Base-by-base conservation (phyloP, 2,888 invertebrate genomes). In the Epinotia demarniana region DNA sequence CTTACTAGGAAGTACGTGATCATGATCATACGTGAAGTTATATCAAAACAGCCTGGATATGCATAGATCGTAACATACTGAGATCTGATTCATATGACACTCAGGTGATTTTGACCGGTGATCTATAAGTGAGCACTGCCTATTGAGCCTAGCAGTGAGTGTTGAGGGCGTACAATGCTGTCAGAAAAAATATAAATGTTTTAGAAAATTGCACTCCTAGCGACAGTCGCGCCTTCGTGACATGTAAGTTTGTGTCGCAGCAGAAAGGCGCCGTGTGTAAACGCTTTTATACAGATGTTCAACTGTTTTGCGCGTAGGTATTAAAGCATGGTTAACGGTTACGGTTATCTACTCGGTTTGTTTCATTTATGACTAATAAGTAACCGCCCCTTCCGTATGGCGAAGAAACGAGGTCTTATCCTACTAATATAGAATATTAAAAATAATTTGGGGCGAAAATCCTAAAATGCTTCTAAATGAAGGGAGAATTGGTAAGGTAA, bases 331-430 rank as follows among this genome's bases (percentile, higher is more conserved):
- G 62, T 61, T 39, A 0, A 63, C 11, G 5, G 1, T 63, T 19
- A 19, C 43, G 18, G 39, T 63, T 63, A 53, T 49, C 23, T 64
- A 46, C n/a, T 63, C 33, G n/a, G 27, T 66, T 53, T 27, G 64
- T 64, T 49, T 49, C 64, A 53, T 27, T n/a, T 66, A 66, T 66
- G 66, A 66, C 27, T 66, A 53, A 66, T 49, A 3, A 3, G 8
- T 27, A 49, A 27, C 49, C 27, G n/a, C 66, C 53, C 53, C 66
- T 66, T 53, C 53, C 27, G 27, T 66, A 53, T 12, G 11, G 27
- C 27, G n/a, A 5, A 11, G 16, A 66, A 53, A 53, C 33, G n/a
- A 12, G 66, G 53, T 53, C 53, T n/a, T 66, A 66, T 66, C 66
- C 33, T 11, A n/a, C 49, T 64, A 23, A 49, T 27, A 64, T 23